phyloP scores from a whole-genome alignment of 2,888 invertebrate genomes.

The Azorinus chamasolen region DNA sequence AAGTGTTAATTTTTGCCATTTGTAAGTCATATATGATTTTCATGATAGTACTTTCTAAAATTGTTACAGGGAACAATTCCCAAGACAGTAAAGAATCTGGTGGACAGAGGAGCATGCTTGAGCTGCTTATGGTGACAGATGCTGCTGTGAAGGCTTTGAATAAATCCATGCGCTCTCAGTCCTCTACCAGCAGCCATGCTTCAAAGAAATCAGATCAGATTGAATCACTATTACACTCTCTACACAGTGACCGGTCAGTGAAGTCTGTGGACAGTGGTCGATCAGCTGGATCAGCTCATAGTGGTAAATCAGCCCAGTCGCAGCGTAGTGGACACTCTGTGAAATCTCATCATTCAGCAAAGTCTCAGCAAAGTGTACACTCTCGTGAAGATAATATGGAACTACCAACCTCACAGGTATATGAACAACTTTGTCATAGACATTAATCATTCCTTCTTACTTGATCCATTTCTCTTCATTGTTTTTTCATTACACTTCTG shows the following conservation, averaged over 20 bases:
- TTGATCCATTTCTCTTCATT: too few species aligned
- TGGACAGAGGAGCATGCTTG: conserved; percentile 69
- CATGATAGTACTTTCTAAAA: too few species aligned
- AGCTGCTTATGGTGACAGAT: conserved; percentile 77
- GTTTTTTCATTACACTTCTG: too few species aligned
- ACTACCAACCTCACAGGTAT: conserved; percentile 12
- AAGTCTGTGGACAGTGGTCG: conserved; percentile 35
- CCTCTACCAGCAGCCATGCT: conserved; percentile 49
- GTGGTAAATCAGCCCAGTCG: conserved; percentile 21
- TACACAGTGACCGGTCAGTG: conserved; percentile 33
- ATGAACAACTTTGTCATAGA: not conserved
- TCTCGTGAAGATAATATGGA: conserved; percentile 23
- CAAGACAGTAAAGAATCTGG: conserved; percentile 47
- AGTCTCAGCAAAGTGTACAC: conserved; percentile 14
- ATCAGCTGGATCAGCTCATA: conserved; percentile 25
- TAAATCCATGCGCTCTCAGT: conserved; percentile 63
- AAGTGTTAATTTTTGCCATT: too few species aligned
- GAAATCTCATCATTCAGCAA: conserved; percentile 16
- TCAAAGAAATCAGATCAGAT: conserved; percentile 39
- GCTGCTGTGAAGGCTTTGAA: conserved; percentile 78
- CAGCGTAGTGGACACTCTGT: conserved; percentile 21
- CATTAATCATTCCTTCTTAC: not conserved
- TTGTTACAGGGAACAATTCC: conserved; percentile 49
- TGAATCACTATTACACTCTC: conserved; percentile 28
- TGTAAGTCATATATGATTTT: too few species aligned